Evolutionary conservation across 2,888 invertebrate species (phyloP), one percentile per base, ranked within the genome.

Genomic region (Drosophila gaucha): DNA sequence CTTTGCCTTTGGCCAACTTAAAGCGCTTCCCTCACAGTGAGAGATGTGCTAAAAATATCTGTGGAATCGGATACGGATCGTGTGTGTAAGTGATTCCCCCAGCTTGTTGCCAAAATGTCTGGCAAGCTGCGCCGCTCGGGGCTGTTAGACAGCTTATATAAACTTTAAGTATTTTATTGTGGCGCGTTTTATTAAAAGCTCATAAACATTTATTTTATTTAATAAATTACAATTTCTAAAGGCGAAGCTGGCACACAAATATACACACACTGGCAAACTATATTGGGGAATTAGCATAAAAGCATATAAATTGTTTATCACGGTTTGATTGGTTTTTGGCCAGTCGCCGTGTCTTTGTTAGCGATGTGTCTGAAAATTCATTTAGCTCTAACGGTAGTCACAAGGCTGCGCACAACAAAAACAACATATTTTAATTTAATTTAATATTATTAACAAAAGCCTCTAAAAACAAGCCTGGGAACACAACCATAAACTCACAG

Each of bases 361-460:
- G 56, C 44, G 74, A 76, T 75, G 73, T 78, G 78, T 74, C 71
- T 62, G 57, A 70, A 82, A 79, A 82, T 80, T 75, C 78, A 79
- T 79, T 78, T 73, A 58, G 70, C 84, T 55, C 75, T 82, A 82
- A 82, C 82, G 82, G 82, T 82, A 82, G 82, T 85, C 86, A 64
- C 66, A 76, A 72, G 73, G 63, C 51, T 66, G n/a, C 51, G 18
- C 59, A 76, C 72, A 78, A 62, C 65, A 71, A 76, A 18, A 2
- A 14, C 20, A 10, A 47, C 75, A 87, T 70, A 87, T 84, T 71
- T 74, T 58, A 74, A 74, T 75, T 84, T 86, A 84, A 87, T 87
- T 86, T 86, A 82, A 87, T 85, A 87, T 87, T 83, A 84, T 79
- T 83, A 83, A 83, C 88, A 87, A 84, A 84, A 76, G 87, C 77